A percentile compares a stretch with the other conserved stretches of the same genome.
Conservation (phyloP, 2,888 invertebrate genomes). For the Ptychoptera albimana region DNA sequence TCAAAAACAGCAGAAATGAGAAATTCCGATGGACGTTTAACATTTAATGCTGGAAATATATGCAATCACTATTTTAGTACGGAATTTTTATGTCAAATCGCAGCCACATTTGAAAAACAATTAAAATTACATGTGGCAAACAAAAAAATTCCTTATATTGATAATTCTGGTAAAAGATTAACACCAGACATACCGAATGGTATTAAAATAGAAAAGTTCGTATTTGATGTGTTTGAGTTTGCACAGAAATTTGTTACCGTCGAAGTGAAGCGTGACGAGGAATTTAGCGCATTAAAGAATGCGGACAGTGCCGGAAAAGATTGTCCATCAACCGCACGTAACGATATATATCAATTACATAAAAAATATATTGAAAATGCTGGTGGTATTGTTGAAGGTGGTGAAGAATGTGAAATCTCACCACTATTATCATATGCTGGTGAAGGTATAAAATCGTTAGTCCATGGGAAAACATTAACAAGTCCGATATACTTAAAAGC, state of each 20-base stretch:
- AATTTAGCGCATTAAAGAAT: conserved; percentile 96
- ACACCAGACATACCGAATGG: conserved; percentile 80
- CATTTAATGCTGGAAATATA: conserved; percentile 92
- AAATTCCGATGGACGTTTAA: conserved; percentile 60
- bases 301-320: conserved; percentile 74
- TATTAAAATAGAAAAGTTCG: conserved; percentile 97
- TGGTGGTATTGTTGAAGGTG: conserved; percentile 54
- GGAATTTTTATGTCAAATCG: conserved; percentile 64
- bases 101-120: conserved; percentile 50
- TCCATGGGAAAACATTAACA: conserved; percentile 49
- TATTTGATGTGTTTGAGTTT: conserved; percentile 96
- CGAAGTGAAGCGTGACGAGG: conserved; percentile 80
- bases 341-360: conserved; percentile 61
- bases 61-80: conserved; percentile 95
- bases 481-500: conserved; percentile 44
- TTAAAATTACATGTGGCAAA: conserved; percentile 88
- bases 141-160: conserved; percentile 87
- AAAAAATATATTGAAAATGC: conserved; percentile 63
- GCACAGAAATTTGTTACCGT: conserved; percentile 81
- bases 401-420: conserved; percentile 73
- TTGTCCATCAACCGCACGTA: conserved; percentile 73
- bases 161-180: conserved; percentile 48
- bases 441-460: conserved; percentile 57
- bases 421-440: conserved; percentile 82
- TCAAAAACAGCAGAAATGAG: conserved; percentile 67